phyloP scores from a whole-genome alignment of 2,888 invertebrate genomes.

The Xestia rhomboidea region DNA sequence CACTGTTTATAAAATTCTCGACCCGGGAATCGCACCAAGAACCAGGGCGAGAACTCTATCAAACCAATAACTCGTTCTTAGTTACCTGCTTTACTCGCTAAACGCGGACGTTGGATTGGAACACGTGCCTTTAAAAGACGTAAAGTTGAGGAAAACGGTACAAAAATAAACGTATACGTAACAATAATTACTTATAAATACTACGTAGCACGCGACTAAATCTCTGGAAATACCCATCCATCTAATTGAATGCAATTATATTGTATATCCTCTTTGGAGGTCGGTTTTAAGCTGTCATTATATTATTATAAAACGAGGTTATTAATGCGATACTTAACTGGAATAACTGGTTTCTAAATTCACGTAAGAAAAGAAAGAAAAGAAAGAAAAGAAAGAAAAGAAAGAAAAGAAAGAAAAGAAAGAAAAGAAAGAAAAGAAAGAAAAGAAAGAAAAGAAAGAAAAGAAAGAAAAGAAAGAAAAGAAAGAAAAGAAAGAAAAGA shows the following conservation, averaged over 20 bases:
- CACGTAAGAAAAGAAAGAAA: too few species aligned
- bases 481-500: too few species aligned
- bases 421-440: too few species aligned
- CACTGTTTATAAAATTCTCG: too few species aligned
- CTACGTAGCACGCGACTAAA: slow-evolving; percentile 22
- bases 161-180: not conserved
- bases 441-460: too few species aligned
- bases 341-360: not conserved
- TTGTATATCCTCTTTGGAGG: slow-evolving; percentile 1
- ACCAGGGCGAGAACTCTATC: not conserved
- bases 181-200: not conserved
- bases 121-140: not conserved
- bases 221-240: slow-evolving; percentile 15
- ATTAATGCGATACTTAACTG: not conserved
- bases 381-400: too few species aligned
- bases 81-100: not conserved
- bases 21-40: too few species aligned
- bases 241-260: slow-evolving; percentile 15
- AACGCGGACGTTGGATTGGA: not conserved
- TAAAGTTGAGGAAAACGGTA: not conserved
- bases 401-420: too few species aligned
- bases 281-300: not conserved
- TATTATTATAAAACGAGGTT: not conserved
- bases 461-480: too few species aligned
- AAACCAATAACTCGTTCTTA: not conserved